Evolutionary conservation across 1,140 invertebrate genomes (phyloP), one percentile per base, ranked within the genome.

Genomic region (Drosophila nasuta): DNA sequence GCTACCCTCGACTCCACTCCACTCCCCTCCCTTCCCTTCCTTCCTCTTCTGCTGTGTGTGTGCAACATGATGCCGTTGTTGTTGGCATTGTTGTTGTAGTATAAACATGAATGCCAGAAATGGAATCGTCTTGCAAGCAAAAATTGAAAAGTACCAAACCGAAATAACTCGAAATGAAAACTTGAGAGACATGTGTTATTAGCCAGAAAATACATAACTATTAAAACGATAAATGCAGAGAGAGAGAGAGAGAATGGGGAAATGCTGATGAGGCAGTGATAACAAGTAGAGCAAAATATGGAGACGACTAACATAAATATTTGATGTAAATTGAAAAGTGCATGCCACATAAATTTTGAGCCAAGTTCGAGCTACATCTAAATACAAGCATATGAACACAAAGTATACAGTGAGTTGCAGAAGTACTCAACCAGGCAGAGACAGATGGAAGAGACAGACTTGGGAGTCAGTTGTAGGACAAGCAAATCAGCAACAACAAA

Each of bases 161-260:
- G 51, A 51, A 80, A 73, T 80, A 83, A 83, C 75, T 73, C 64
- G 67, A 71, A 30, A 69, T 80, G 66, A 68, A 80, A 82, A 38
- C 73, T 82, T 78, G 65, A 57, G 60, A 58, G 82, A 83, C 81
- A 83, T 83, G 77, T 75, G 77, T 66, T 70, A 81, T 79, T 80
- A 80, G 68, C 68, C 68, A 52, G 67, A 72, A 75, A 63, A 70
- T 57, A 63, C 51, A 75, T 17, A 54, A 58, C 48, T 59, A 52
- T 70, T 70, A 64, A 56, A 70, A 70, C 5, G 41, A 7, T 62
- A 15, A 67, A 15, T 17, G 25, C 38, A 3, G 41, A 48, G 15
- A 17, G 10, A 20, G 17, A 17, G 15, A 13, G 13, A 3, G 41
- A 48, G 15, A 17, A 17, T 38, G 17, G 17, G 15, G 43, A 28